Base-by-base conservation (phyloP, 2,797 vertebrate species). In the Poecilia gillii region DNA sequence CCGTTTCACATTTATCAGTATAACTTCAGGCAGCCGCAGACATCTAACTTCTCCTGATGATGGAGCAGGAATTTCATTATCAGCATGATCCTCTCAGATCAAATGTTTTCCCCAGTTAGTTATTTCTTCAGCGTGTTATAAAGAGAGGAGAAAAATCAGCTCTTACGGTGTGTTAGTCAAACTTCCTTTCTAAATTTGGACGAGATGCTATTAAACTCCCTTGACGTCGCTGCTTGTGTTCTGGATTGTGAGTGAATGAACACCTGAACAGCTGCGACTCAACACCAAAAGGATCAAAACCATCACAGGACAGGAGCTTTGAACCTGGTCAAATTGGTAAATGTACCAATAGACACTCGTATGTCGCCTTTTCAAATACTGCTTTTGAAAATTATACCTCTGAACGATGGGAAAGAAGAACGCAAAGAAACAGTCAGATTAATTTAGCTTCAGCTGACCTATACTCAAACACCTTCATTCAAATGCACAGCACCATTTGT, bases 1-100 rank as follows among this genome's bases (percentile, higher is more conserved):
- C 82, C 87, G 57, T 36, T 25, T 49, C 71, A 31, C 82, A 93
- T 94, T 91, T 90, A 92, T 93, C 90, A 90, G 84, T 72, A 91
- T 92, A 92, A 92, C 89, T 85, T 79, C 89, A 84, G 87, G 90
- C 90, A 84, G 83, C 81, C 77, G 68, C 39, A 77, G 70, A 81
- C 92, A 90, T 92, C 90, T 86, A 92, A 89, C 91, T 91, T 92
- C 87, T 78, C 73, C 82, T 86, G 91, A 91, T 90, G 89, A 88
- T 83, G 87, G 87, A 81, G 73, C 33, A 23, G 87, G 85, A 87
- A 86, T 86, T 90, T 88, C 76, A 84, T 89, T 86, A 88, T 91
- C 88, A 79, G 84, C 76, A 28, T 83, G 76, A 92, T 88, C 86
- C 79, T 57, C 82, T 86, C 79, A 83, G 84, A 85, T 85, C 84